Percentiles rank a stretch among this genome's conserved stretches.
These are phyloP conservation scores for Drosophila miranda DNA, from an alignment of 1,140 invertebrate species.

Conservation along the genomic window DNA sequence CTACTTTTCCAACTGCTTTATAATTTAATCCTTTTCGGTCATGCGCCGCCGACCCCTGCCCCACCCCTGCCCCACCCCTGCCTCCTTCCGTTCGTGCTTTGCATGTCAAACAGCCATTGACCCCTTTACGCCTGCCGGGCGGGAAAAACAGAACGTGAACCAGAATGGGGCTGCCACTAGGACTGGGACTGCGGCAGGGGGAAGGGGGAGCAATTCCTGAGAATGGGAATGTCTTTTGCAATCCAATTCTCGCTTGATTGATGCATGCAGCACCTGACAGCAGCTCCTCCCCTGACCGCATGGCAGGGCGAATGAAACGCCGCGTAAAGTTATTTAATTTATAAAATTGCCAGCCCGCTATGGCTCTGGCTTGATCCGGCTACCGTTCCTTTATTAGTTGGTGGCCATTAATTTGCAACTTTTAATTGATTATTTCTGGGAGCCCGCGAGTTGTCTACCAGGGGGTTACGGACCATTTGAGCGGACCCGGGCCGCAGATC, in stretches of 20 bases:
- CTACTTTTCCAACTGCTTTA: slow-evolving; percentile 80
- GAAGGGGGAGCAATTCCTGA: neutral
- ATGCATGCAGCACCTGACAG: slow-evolving; percentile 75
- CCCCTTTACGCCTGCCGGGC: slow-evolving; percentile 69
- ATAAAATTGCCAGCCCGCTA: slow-evolving; percentile 60
- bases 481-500: slow-evolving; percentile 19
- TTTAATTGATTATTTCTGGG: slow-evolving; percentile 75
- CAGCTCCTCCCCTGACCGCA: slow-evolving; percentile 12
- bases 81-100: slow-evolving; percentile 56
- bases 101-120: slow-evolving; percentile 82
- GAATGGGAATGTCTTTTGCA: slow-evolving; percentile 55
- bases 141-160: slow-evolving; percentile 14
- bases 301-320: slow-evolving; percentile 53
- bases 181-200: neutral
- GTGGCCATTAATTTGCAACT: slow-evolving; percentile 69
- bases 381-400: slow-evolving; percentile 57
- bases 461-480: slow-evolving; percentile 5
- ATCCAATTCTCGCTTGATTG: slow-evolving; percentile 80
- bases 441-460: slow-evolving; percentile 8
- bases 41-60: slow-evolving; percentile 54
- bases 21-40: slow-evolving; percentile 81
- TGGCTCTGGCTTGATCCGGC: slow-evolving; percentile 12
- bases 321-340: slow-evolving; percentile 78
- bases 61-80: slow-evolving; percentile 14
- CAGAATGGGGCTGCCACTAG: slow-evolving; percentile 8